Evolutionary conservation across 64 coral and sea anemone species (phyloP).

Genomic region (Dendronephthya gigantea): DNA sequence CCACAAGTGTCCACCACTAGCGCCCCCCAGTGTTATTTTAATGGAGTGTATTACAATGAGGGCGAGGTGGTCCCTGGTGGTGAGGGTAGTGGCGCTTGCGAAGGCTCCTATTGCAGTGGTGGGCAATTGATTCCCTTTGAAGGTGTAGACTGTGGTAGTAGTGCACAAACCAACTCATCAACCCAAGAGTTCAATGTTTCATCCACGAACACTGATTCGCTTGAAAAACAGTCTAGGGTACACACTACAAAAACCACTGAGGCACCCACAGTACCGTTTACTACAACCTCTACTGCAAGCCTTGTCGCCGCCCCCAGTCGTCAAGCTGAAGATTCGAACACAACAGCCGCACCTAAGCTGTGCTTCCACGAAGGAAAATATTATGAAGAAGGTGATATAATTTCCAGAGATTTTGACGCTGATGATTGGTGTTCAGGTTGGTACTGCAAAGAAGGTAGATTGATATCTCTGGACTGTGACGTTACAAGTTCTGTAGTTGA

Average conservation of each 20-base stretch:
- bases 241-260: background rate
- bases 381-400: slow-evolving; percentile 8
- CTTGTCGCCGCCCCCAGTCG: too few species aligned
- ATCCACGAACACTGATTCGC: background rate
- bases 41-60: background rate
- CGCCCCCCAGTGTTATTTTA: background rate
- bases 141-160: background rate
- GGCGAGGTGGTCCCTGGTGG: background rate
- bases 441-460: background rate
- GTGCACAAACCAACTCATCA: background rate
- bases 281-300: too few species aligned
- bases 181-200: background rate
- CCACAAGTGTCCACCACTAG: background rate
- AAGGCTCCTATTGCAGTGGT: background rate
- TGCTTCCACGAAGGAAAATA: background rate
- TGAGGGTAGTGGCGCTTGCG: background rate
- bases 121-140: background rate
- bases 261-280: background rate
- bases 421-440: background rate
- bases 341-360: background rate
- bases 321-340: too few species aligned
- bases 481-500: background rate
- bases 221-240: background rate
- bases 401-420: background rate
- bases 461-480: background rate